These are phyloP conservation scores for Heterodera schachtii DNA, from an alignment of 1,140 invertebrate species.

Conservation along the genomic window DNA sequence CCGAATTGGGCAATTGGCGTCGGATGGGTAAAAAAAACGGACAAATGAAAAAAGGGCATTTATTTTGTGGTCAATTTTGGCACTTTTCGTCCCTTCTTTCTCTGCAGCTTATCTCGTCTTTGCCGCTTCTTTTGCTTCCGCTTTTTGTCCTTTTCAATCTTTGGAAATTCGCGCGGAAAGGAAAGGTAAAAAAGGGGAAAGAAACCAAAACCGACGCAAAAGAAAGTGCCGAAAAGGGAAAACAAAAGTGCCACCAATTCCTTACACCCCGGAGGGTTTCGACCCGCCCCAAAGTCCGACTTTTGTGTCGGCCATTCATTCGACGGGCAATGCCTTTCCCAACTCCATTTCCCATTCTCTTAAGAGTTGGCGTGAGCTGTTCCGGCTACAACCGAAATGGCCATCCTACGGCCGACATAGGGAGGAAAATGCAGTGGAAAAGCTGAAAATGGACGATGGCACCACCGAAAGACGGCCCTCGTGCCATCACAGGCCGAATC, in stretches of 20 bases:
- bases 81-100: no score
- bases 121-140: constrained; percentile 44
- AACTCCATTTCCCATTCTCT: constrained; percentile 4
- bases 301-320: no score
- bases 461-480: not conserved
- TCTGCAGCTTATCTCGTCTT: constrained; percentile 30
- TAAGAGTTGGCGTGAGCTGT: constrained; percentile 47
- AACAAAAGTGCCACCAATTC: no score
- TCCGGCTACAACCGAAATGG: constrained; percentile 54
- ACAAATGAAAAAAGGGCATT: no score
- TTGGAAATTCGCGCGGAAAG: constrained; percentile 37
- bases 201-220: not conserved
- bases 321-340: no score
- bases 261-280: no score
- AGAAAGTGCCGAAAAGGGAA: no score
- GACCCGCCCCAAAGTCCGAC: no score
- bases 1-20: constrained; percentile 47
- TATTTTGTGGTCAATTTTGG: no score
- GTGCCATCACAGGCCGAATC: no score
- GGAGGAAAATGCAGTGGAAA: no score
- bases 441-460: not conserved
- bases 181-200: constrained; percentile 33
- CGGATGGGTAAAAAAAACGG: constrained; percentile 33
- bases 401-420: constrained; percentile 30
- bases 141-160: constrained; percentile 44